A percentile compares a stretch with the other conserved stretches of the same genome.
phyloP scores from a whole-genome alignment of 1,140 invertebrate species.

The Yoshiicerus persimilis region DNA sequence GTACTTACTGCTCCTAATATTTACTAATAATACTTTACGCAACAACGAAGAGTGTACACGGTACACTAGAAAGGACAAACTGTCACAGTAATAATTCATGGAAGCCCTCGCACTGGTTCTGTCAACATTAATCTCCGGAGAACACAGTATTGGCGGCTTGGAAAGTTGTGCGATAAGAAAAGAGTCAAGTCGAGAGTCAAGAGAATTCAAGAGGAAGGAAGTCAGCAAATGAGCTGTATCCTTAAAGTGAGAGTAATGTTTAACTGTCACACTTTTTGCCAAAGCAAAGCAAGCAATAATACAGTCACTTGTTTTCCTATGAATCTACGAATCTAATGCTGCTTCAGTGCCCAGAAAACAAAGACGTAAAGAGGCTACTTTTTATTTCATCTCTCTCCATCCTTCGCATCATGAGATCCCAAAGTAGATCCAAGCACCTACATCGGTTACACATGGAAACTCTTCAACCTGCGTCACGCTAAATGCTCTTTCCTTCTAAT shows the following conservation, averaged over 20 bases:
- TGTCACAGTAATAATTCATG: not conserved
- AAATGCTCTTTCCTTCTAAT: not conserved
- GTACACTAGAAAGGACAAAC: not conserved
- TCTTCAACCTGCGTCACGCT: not conserved
- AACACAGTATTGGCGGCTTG: not conserved
- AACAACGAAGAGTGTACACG: not conserved
- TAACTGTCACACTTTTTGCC: not conserved
- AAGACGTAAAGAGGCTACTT: not conserved
- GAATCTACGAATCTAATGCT: not conserved
- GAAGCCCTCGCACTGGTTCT: not conserved
- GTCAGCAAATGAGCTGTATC: conserved; percentile 11
- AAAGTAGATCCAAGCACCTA: not conserved
- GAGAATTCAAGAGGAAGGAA: not conserved
- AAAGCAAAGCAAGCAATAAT: not conserved
- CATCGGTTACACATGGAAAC: not conserved
- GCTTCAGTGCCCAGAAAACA: not conserved
- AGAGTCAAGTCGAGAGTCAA: not conserved
- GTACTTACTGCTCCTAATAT: no score
- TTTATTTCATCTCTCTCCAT: not conserved
- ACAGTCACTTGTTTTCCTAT: not conserved
- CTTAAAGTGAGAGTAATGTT: conserved; percentile 12
- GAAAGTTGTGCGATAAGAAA: not conserved
- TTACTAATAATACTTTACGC: no score
- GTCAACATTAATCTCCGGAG: not conserved
- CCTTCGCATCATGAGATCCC: not conserved